Evolutionary conservation across 2,797 vertebrate genomes (phyloP).

Genomic region (Xenops minutus): DNA sequence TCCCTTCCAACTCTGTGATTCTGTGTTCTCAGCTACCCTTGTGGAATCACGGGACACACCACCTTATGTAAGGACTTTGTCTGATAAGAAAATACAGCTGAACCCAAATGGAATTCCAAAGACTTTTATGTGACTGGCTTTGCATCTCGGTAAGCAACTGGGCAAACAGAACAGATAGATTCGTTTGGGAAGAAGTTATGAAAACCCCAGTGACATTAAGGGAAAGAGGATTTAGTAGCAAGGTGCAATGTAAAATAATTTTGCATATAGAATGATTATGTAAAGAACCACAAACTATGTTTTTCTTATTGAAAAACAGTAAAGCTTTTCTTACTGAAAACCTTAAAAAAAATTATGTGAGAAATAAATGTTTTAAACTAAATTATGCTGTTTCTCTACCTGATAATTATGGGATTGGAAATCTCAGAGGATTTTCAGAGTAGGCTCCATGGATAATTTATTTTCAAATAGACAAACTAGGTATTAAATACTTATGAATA

Average conservation of each 20-base stretch:
- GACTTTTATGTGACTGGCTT: not conserved
- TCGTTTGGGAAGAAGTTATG: not conserved
- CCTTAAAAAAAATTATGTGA: not conserved
- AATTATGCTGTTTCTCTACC: slow-evolving; percentile 19
- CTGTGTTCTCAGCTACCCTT: not conserved
- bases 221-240: not conserved
- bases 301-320: not conserved
- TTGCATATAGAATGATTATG: not conserved
- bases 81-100: not conserved
- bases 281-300: not conserved
- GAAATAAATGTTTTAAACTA: not conserved
- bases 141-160: not conserved
- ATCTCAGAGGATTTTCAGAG: slow-evolving; percentile 18
- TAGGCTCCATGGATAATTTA: slow-evolving; percentile 15
- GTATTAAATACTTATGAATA: slow-evolving; percentile 45
- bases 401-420: slow-evolving; percentile 43
- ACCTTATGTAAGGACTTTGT: not conserved
- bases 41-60: not conserved
- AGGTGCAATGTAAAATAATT: not conserved
- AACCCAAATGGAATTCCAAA: not conserved
- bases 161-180: not conserved
- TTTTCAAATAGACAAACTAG: slow-evolving; percentile 33
- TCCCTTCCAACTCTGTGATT: not conserved
- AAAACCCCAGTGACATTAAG: not conserved
- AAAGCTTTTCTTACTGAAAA: not conserved